These are phyloP conservation scores for Chironomus striatipennis DNA, from an alignment of 1,140 invertebrate species.

Conservation along the genomic window DNA sequence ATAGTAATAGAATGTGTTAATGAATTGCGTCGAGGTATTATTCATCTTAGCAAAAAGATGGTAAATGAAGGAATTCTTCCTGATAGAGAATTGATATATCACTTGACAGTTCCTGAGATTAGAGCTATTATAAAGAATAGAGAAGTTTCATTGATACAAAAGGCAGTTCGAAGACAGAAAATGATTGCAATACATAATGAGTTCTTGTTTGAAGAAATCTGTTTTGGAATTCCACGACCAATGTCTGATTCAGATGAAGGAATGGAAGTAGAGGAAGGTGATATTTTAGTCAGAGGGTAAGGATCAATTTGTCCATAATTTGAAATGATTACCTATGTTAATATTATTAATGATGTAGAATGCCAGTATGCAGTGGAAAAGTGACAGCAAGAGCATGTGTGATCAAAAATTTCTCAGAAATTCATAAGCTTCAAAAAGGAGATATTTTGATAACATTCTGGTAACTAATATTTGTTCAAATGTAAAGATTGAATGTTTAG, in stretches of 20 bases:
- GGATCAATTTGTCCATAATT: not conserved
- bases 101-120: slow-evolving; percentile 59
- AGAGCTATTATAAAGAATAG: slow-evolving; percentile 45
- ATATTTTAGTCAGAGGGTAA: not conserved
- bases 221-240: slow-evolving; percentile 48
- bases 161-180: slow-evolving; percentile 53
- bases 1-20: slow-evolving; percentile 49
- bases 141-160: slow-evolving; percentile 50
- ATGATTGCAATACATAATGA: slow-evolving; percentile 48
- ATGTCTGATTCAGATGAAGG: slow-evolving; percentile 29
- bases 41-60: slow-evolving; percentile 49
- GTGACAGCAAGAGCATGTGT: slow-evolving; percentile 61
- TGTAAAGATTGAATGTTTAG: too few species aligned
- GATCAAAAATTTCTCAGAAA: slow-evolving; percentile 46
- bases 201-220: slow-evolving; percentile 55
- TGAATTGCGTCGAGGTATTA: slow-evolving; percentile 51
- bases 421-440: slow-evolving; percentile 43
- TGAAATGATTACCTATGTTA: too few species aligned
- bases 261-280: slow-evolving; percentile 39
- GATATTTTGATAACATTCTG: slow-evolving; percentile 66
- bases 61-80: slow-evolving; percentile 54
- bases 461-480: too few species aligned
- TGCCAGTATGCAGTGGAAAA: slow-evolving; percentile 60
- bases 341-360: too few species aligned
- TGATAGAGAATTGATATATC: slow-evolving; percentile 56